Conservation (phyloP, 2,888 invertebrate genomes). For the Scotopteryx bipunctaria region DNA sequence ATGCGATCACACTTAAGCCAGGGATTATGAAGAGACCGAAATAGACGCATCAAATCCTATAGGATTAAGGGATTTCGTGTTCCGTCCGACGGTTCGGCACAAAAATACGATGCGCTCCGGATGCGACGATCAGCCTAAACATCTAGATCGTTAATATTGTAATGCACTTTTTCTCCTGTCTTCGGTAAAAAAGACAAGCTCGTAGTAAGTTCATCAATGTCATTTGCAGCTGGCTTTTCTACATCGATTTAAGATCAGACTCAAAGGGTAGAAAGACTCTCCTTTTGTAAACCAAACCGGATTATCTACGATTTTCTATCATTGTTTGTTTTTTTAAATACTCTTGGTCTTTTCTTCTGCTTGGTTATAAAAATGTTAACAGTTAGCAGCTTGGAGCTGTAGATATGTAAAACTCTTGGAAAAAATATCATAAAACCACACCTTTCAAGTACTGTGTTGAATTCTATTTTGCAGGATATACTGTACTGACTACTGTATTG, state of each 20-base stretch:
- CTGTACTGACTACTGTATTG: too few relatives aligned
- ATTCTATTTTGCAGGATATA: too few relatives aligned
- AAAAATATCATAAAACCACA: too few relatives aligned
- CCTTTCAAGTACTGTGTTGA: too few relatives aligned
- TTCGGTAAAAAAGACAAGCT: constrained; percentile 24
- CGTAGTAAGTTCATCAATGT: constrained; percentile 19
- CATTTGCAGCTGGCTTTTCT: constrained; percentile 18
- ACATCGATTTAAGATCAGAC: not conserved
- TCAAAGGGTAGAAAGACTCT: too few relatives aligned
- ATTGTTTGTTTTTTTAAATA: too few relatives aligned
- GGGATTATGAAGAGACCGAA: constrained; percentile 83
- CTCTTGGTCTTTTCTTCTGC: too few relatives aligned
- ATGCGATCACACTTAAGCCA: constrained; percentile 81
- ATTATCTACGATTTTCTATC: too few relatives aligned
- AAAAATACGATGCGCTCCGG: constrained; percentile 81
- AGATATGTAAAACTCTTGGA: too few relatives aligned
- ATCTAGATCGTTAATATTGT: constrained; percentile 74
- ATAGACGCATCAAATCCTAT: constrained; percentile 81
- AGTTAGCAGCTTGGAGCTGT: too few relatives aligned
- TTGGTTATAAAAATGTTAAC: too few relatives aligned
- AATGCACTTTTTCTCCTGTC: constrained; percentile 60
- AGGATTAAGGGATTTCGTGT: constrained; percentile 81
- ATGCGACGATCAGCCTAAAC: constrained; percentile 81
- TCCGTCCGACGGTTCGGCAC: constrained; percentile 78
- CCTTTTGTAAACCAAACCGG: too few relatives aligned